phyloP scores from a whole-genome alignment of 2,888 invertebrate species.

The Sinhomidia bicolor region DNA sequence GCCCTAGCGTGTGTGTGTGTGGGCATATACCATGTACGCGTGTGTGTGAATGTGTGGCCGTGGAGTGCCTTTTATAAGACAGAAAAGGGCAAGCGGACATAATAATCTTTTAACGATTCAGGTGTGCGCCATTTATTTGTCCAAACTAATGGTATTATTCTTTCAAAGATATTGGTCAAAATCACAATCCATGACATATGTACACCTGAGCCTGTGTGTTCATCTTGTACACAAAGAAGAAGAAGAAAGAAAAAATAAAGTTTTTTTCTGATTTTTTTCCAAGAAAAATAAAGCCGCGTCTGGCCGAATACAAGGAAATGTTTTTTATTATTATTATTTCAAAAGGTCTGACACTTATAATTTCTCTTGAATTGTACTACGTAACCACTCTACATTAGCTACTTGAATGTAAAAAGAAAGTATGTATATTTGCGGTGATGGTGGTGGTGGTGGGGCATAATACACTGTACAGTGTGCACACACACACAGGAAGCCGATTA shows the following conservation, averaged over 20 bases:
- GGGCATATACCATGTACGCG: background rate
- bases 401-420: too few relatives aligned
- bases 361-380: too few relatives aligned
- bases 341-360: too few relatives aligned
- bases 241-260: background rate
- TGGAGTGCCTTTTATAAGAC: background rate
- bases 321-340: too few relatives aligned
- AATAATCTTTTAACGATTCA: conserved; percentile 35
- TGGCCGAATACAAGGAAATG: too few relatives aligned
- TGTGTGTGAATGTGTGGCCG: background rate
- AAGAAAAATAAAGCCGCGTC: too few relatives aligned
- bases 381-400: too few relatives aligned
- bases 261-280: background rate
- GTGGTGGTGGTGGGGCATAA: too few relatives aligned
- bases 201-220: background rate
- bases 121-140: conserved; percentile 18
- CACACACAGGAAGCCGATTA: too few relatives aligned
- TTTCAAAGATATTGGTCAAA: background rate
- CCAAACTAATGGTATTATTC: background rate
- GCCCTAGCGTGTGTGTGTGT: too few relatives aligned
- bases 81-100: conserved; percentile 26
- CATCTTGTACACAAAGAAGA: background rate
- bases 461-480: too few relatives aligned
- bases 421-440: too few relatives aligned
- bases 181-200: conserved; percentile 12